Percentiles rank a stretch among this genome's conserved stretches.
Evolutionary conservation across 2,113 vertebrate species (phyloP).

Genomic region (mouse (Mus musculus)): DNA sequence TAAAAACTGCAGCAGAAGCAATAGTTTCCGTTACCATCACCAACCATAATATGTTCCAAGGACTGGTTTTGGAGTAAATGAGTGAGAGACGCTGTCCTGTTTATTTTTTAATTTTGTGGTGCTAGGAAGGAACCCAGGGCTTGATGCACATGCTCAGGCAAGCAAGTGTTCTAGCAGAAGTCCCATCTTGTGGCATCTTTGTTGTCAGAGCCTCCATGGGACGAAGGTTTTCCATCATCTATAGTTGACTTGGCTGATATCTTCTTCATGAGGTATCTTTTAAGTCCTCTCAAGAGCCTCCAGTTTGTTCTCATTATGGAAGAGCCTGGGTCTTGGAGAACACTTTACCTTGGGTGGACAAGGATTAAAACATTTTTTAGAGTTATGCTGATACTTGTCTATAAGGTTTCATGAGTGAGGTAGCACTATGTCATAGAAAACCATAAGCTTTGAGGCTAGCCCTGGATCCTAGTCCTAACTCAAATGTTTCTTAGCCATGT

Average conservation of each 20-base stretch:
- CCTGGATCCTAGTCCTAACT: background rate
- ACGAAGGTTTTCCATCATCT: background rate
- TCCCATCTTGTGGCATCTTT: background rate
- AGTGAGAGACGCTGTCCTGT: background rate
- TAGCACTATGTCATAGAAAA: background rate
- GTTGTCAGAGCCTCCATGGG: background rate
- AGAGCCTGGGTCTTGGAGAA: background rate
- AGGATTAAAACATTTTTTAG: background rate
- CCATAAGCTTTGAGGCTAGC: conserved; percentile 13
- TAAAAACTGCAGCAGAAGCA: background rate
- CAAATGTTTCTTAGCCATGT: background rate
- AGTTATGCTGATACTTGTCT: conserved; percentile 12
- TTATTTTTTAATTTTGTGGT: background rate
- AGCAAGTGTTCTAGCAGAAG: background rate
- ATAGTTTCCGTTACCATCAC: background rate
- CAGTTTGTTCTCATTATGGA: background rate
- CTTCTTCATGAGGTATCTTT: background rate
- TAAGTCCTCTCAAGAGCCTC: background rate
- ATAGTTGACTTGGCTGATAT: background rate
- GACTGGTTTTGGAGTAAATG: background rate
- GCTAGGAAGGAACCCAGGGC: background rate
- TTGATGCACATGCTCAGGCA: no score
- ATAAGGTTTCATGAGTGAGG: background rate
- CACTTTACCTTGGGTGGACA: background rate
- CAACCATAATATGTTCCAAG: background rate